Conservation (phyloP, 2,888 invertebrate genomes). For the Dione juno region DNA sequence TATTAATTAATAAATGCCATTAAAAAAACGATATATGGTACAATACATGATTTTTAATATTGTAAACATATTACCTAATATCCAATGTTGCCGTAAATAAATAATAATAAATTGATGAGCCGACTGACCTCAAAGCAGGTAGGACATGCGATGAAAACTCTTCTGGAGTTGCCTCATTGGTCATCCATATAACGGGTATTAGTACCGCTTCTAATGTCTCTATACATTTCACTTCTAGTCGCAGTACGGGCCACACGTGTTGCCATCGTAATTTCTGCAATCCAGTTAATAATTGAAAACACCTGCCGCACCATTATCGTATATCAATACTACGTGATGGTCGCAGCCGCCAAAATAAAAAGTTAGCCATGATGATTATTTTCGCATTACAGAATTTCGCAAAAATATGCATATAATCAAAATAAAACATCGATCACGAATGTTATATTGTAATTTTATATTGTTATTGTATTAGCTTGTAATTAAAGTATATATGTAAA, state of each 20-base stretch:
- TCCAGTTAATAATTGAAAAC: constrained; percentile 38
- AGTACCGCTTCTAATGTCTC: constrained; percentile 94
- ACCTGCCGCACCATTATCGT: constrained; percentile 5
- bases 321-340: neutral
- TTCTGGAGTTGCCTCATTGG: constrained; percentile 89
- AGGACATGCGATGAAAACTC: constrained; percentile 92
- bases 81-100: too few relatives aligned
- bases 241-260: constrained; percentile 95
- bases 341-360: neutral
- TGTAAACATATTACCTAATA: too few relatives aligned
- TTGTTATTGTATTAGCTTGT: neutral
- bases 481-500: neutral
- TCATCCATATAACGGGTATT: constrained; percentile 91
- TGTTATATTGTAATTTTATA: neutral
- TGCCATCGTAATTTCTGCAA: constrained; percentile 97
- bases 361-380: neutral
- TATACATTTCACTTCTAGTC: constrained; percentile 91
- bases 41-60: too few relatives aligned
- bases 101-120: too few relatives aligned
- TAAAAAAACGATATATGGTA: too few relatives aligned
- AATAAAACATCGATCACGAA: neutral
- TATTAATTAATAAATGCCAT: too few relatives aligned
- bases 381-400: constrained; percentile 10
- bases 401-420: constrained; percentile 8
- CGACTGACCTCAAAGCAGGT: constrained; percentile 91